These are phyloP conservation scores for Cataglyphis rosenhaueri DNA, from an alignment of 2,888 invertebrate genomes.

Conservation along the genomic window DNA sequence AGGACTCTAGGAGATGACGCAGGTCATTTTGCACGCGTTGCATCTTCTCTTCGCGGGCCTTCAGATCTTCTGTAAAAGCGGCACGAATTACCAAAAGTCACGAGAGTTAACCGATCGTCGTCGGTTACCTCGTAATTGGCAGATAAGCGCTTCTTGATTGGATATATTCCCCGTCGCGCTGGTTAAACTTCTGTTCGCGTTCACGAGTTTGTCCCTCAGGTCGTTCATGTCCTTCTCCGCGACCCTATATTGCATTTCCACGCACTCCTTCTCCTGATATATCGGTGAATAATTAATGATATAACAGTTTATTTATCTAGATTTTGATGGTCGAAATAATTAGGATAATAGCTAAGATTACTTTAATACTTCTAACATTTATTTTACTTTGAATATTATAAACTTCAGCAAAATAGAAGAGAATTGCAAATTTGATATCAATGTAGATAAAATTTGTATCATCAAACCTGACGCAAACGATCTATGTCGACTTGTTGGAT, in stretches of 20 bases:
- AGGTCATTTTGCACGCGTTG: conserved; percentile 89
- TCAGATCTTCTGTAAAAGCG: conserved; percentile 88
- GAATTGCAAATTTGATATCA: not conserved
- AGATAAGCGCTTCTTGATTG: conserved; percentile 89
- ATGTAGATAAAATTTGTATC: not conserved
- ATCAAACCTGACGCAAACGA: conserved; percentile 88
- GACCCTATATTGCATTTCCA: conserved; percentile 90
- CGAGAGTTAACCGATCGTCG: not conserved
- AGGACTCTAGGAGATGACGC: conserved; percentile 90
- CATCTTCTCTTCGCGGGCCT: conserved; percentile 90
- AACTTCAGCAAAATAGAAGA: not conserved
- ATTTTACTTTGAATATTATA: not conserved
- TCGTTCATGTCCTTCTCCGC: conserved; percentile 91
- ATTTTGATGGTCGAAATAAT: not conserved
- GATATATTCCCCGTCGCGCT: conserved; percentile 90
- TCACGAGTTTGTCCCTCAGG: conserved; percentile 88
- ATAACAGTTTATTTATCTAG: not conserved
- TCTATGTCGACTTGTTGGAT: conserved; percentile 90
- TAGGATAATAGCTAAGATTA: not conserved
- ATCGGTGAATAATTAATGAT: not conserved
- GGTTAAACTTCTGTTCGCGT: conserved; percentile 89
- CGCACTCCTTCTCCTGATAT: conserved; percentile 89
- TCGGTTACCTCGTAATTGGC: conserved; percentile 88
- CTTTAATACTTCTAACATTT: not conserved
- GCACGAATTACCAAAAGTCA: not conserved